Conservation (phyloP, 2,797 vertebrate species). For the Sebastes minor region DNA sequence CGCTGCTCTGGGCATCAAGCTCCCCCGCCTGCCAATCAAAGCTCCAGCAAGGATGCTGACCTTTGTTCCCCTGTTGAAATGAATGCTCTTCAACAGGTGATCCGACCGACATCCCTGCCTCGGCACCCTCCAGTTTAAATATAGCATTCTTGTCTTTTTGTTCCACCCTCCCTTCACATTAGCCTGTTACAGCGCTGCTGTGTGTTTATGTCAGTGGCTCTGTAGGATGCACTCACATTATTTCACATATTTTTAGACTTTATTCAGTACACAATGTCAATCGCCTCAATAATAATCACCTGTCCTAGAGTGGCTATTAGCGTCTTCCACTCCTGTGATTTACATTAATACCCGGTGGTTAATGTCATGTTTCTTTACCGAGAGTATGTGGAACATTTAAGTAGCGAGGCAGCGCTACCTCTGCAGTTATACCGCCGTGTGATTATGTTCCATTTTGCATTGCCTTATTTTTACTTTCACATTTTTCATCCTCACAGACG, state of each 20-base stretch:
- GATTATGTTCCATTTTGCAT: conserved; percentile 29
- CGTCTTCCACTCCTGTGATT: conserved; percentile 63
- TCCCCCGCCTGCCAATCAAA: conserved; percentile 77
- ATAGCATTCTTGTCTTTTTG: conserved; percentile 32
- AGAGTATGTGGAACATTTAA: conserved; percentile 40
- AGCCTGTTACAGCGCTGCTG: conserved; percentile 20
- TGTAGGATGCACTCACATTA: conserved; percentile 32
- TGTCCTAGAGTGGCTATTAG: conserved; percentile 63
- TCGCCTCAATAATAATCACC: conserved; percentile 64
- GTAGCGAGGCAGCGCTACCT: conserved; percentile 25
- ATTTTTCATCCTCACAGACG: conserved; percentile 46
- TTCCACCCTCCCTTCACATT: conserved; percentile 4
- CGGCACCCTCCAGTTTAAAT: conserved; percentile 63
- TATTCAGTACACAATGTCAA: conserved; percentile 46
- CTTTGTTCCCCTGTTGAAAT: conserved; percentile 71
- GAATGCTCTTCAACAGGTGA: conserved; percentile 74
- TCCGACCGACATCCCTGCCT: conserved; percentile 53
- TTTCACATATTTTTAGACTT: conserved; percentile 56
- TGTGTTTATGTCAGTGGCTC: conserved; percentile 45
- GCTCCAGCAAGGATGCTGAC: conserved; percentile 65
- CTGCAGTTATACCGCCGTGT: conserved; percentile 16
- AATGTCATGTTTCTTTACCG: conserved; percentile 67
- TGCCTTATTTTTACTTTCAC: conserved; percentile 51
- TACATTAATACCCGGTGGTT: conserved; percentile 66
- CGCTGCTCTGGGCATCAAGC: conserved; percentile 46